Percentiles rank a stretch among this genome's conserved stretches.
Evolutionary conservation across 1,140 invertebrate species (phyloP).

Genomic region (Teleogryllus occipitalis): DNA sequence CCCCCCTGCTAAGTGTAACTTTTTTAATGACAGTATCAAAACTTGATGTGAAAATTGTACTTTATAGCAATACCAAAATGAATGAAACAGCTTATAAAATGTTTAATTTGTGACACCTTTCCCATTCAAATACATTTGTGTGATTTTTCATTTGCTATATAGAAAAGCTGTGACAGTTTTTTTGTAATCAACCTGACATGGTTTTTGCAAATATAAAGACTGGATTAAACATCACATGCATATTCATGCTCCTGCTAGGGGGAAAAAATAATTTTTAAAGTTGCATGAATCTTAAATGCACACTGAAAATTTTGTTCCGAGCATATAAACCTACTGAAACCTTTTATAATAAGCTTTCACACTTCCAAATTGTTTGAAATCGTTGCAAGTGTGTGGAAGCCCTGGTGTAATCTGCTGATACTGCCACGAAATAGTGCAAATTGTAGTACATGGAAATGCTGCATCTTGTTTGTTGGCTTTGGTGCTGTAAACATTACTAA

Average conservation of each 20-base stretch:
- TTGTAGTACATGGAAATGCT: neutral
- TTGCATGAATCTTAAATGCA: no score
- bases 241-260: neutral
- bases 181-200: neutral
- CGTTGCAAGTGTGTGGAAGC: neutral
- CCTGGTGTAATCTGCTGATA: neutral
- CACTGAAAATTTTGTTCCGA: no score
- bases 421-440: neutral
- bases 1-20: neutral
- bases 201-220: neutral
- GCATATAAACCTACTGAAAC: no score
- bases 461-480: neutral
- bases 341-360: no score
- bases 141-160: neutral
- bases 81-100: neutral
- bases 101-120: neutral
- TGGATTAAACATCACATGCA: neutral
- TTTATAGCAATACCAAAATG: conserved; percentile 1
- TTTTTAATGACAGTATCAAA: neutral
- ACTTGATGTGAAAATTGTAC: conserved; percentile 5
- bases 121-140: neutral
- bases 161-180: neutral
- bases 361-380: no score
- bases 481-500: neutral
- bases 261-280: no score